Evolutionary conservation across 2,113 vertebrate genomes (phyloP).

Genomic region (Sinocyclocheilus anshuiensis): DNA sequence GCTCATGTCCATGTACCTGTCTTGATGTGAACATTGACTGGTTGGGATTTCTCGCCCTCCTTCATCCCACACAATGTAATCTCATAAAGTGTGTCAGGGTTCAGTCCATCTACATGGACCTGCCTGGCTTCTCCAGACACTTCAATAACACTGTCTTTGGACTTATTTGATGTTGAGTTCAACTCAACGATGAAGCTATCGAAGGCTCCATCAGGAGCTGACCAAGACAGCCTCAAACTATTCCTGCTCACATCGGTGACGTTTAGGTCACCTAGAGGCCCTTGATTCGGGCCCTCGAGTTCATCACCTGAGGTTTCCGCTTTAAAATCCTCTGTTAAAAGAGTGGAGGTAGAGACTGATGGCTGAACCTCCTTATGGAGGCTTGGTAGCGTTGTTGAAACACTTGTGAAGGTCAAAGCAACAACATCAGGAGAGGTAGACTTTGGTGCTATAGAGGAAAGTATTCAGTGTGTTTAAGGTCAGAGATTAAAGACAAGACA

Average conservation of each 20-base stretch:
- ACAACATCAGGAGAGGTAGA: slow-evolving; percentile 67
- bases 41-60: slow-evolving; percentile 62
- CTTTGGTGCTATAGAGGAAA: slow-evolving; percentile 71
- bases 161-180: slow-evolving; percentile 49
- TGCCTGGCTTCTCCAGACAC: slow-evolving; percentile 63
- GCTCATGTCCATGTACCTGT: slow-evolving; percentile 71
- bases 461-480: slow-evolving; percentile 58
- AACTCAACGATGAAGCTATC: slow-evolving; percentile 66
- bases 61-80: slow-evolving; percentile 67
- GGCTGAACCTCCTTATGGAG: slow-evolving; percentile 46
- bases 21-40: slow-evolving; percentile 63
- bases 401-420: slow-evolving; percentile 62
- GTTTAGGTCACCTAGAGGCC: slow-evolving; percentile 41
- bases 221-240: slow-evolving; percentile 60
- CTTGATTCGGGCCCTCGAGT: slow-evolving; percentile 51
- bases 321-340: slow-evolving; percentile 28
- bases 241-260: slow-evolving; percentile 59
- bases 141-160: slow-evolving; percentile 40
- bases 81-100: slow-evolving; percentile 63
- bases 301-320: slow-evolving; percentile 49
- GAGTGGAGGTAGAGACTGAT: slow-evolving; percentile 21
- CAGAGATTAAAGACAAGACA: slow-evolving; percentile 45
- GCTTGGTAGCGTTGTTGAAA: slow-evolving; percentile 50
- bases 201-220: slow-evolving; percentile 54
- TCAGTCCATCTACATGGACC: slow-evolving; percentile 63